These are phyloP conservation scores for Takifugu rubripes DNA, from an alignment of 2,797 vertebrate genomes.

Conservation along the genomic window DNA sequence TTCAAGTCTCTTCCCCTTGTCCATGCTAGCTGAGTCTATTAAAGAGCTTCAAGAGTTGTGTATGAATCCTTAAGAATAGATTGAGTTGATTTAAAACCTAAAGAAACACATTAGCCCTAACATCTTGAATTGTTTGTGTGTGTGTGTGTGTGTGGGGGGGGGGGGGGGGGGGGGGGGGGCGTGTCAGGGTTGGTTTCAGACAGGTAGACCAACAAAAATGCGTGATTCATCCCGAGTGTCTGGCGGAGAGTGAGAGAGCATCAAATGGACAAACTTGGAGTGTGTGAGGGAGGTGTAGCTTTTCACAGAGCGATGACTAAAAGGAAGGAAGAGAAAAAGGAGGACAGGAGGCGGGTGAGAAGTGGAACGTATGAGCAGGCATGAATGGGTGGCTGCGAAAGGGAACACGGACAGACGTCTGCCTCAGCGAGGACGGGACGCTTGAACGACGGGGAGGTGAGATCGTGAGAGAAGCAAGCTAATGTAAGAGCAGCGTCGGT, in stretches of 20 bases:
- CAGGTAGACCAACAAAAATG: constrained; percentile 35
- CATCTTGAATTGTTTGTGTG: too few relatives aligned
- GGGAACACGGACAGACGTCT: constrained; percentile 41
- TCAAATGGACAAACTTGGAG: constrained; percentile 44
- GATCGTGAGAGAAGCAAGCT: constrained; percentile 1
- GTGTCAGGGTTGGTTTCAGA: constrained; percentile 5
- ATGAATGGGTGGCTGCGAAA: constrained; percentile 47
- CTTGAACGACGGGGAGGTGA: constrained; percentile 6
- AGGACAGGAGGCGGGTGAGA: constrained; percentile 40
- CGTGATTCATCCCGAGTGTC: constrained; percentile 25
- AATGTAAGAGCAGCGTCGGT: not conserved
- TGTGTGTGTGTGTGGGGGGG: too few relatives aligned
- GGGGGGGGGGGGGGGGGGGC: too few relatives aligned
- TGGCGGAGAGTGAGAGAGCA: constrained; percentile 20
- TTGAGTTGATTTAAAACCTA: too few relatives aligned
- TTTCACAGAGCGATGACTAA: constrained; percentile 64
- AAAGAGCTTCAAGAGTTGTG: too few relatives aligned
- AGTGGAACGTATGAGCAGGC: constrained; percentile 46
- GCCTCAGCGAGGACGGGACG: constrained; percentile 7
- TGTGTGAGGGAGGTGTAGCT: constrained; percentile 54
- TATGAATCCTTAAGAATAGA: too few relatives aligned
- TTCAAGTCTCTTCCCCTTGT: too few relatives aligned
- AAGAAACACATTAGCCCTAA: too few relatives aligned
- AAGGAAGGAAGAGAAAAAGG: constrained; percentile 50
- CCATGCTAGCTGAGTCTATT: too few relatives aligned